phyloP scores from a whole-genome alignment of 2,888 invertebrate species.

The Pseudolycoriella hygida region DNA sequence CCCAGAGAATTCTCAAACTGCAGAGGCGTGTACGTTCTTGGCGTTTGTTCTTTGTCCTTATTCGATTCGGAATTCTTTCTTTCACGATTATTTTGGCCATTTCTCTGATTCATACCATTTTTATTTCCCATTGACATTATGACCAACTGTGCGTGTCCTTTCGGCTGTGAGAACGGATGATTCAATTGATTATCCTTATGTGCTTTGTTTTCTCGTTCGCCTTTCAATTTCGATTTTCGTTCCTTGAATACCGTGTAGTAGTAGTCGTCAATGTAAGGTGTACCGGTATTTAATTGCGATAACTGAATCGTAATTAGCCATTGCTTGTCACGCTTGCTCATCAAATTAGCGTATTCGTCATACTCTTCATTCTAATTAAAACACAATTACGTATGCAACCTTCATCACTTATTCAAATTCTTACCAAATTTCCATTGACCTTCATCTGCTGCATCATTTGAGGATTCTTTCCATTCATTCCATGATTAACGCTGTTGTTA shows the following conservation, averaged over 20 bases:
- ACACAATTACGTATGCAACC: too few species aligned
- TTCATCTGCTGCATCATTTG: slow-evolving; percentile 12
- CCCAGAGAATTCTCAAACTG: slow-evolving; percentile 94
- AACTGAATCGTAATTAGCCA: slow-evolving; percentile 94
- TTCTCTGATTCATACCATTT: slow-evolving; percentile 31
- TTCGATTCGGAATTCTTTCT: slow-evolving; percentile 35
- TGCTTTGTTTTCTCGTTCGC: slow-evolving; percentile 39
- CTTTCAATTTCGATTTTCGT: slow-evolving; percentile 39
- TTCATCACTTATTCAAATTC: slow-evolving; percentile 11
- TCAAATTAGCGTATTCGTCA: slow-evolving; percentile 80
- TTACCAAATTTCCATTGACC: slow-evolving; percentile 19
- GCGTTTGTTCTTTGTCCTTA: slow-evolving; percentile 32
- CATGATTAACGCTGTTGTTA: slow-evolving; percentile 15
- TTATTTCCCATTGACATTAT: slow-evolving; percentile 27
- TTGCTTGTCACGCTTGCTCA: slow-evolving; percentile 87
- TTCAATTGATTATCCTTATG: slow-evolving; percentile 46
- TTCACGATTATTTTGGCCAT: slow-evolving; percentile 35
- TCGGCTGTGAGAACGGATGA: slow-evolving; percentile 36
- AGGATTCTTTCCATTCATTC: slow-evolving; percentile 24
- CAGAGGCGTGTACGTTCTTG: slow-evolving; percentile 52
- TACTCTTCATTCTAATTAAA: slow-evolving; percentile 25
- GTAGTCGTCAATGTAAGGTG: slow-evolving; percentile 93
- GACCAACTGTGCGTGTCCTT: slow-evolving; percentile 29
- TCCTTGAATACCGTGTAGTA: slow-evolving; percentile 78
- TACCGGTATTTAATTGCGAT: slow-evolving; percentile 81